Evolutionary conservation across 2,113 vertebrate species (phyloP), one percentile per base, ranked within the genome.

Genomic region (Nanger granti): DNA sequence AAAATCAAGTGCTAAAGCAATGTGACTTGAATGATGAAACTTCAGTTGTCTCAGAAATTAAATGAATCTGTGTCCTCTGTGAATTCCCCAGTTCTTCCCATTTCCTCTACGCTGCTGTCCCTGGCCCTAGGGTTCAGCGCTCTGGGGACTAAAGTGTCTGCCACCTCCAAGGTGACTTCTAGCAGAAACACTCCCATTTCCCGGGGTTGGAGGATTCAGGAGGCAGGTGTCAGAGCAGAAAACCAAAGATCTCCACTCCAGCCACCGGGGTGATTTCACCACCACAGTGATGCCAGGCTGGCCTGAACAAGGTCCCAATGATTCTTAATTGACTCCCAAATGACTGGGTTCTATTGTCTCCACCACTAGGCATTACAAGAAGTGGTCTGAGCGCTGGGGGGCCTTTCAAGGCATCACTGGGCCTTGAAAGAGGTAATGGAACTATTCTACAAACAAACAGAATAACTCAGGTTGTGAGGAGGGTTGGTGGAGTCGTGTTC

Each of bases 71-170:
- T 17, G 2, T 34, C 5, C 31, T 52, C 29, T 54, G 7, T 5
- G 26, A 13, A 66, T 47, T 17, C 1, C 18, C 34, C 17, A 18
- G 26, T 66, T 84, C 34, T 29, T 4, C 10, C 15, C 31, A 9
- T 44, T 54, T 28, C 26, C 37, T 84, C 60, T 52, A 0, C 2
- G 0, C 55, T 12, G 0, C n/a, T 8, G 18, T 57, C n/a, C 10
- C 22, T 4, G 20, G 31, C 15, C 31, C 8, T 64, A 26, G 29
- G 41, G 87, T 20, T 60, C 15, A 18, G 9, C 18, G 0, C 34
- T 37, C 22, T 89, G 84, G 37, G 55, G 55, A 91, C 31, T 9
- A 17, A 64, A 79, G 69, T 59, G 17, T 4, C 18, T 31, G 57
- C 59, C 7, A 18, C n/a, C 69, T 91, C 59, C 28, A 76, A 47